A percentile compares a stretch with the other conserved stretches of the same genome.
phyloP scores from a whole-genome alignment of 2,888 invertebrate genomes.

The Margaritifera margaritifera region DNA sequence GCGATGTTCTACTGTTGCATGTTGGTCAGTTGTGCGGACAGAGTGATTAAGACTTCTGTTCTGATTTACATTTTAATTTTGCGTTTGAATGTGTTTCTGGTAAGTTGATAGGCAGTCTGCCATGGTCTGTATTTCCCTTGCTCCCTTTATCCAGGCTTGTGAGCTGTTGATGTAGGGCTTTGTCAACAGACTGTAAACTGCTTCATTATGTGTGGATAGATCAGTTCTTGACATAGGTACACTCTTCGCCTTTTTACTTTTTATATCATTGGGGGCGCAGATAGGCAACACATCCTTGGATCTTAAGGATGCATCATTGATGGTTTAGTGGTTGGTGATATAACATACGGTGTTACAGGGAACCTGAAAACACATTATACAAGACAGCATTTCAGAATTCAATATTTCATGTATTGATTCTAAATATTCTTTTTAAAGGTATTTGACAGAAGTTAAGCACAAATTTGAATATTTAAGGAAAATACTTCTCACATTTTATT shows the following conservation, averaged over 20 bases:
- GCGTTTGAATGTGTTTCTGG: too few species aligned
- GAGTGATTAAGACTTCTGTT: background rate
- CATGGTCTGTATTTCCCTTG: background rate
- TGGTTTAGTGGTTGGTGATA: constrained; percentile 28
- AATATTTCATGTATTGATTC: background rate
- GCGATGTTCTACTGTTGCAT: constrained; percentile 6
- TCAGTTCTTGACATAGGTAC: constrained; percentile 5
- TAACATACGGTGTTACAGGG: constrained; percentile 28
- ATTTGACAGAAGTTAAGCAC: constrained; percentile 5
- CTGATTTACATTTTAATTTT: background rate
- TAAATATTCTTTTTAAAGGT: constrained; percentile 1
- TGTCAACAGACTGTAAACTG: constrained; percentile 18
- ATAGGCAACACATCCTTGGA: constrained; percentile 17
- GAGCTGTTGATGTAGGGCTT: too few species aligned
- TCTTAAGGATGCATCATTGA: constrained; percentile 18
- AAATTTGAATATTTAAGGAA: constrained; percentile 18
- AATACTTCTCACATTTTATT: constrained; percentile 1
- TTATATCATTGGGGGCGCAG: constrained; percentile 20
- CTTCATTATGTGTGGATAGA: constrained; percentile 18
- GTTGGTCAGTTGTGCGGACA: constrained; percentile 1
- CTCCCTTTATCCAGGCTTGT: constrained; percentile 7
- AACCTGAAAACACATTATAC: constrained; percentile 22
- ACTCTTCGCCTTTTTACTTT: constrained; percentile 23
- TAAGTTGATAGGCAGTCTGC: constrained; percentile 14
- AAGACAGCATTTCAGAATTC: background rate